These are phyloP conservation scores for Varanus salvator DNA, from an alignment of 2,113 vertebrate genomes.

Conservation along the genomic window DNA sequence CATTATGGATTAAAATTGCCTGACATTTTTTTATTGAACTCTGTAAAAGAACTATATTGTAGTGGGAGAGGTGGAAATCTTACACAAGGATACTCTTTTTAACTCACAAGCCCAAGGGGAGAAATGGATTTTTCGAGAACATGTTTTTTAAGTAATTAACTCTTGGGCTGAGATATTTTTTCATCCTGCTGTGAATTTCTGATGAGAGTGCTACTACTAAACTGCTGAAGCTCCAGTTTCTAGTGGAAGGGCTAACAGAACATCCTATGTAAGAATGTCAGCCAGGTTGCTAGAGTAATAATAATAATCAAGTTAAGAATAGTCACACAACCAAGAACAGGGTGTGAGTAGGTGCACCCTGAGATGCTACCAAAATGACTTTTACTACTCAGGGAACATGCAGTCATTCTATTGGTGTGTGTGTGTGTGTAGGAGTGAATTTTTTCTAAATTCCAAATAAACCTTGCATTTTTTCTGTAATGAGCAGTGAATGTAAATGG, in stretches of 20 bases:
- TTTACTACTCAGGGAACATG: neutral
- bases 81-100: slow-evolving; percentile 62
- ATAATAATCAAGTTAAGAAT: slow-evolving; percentile 17
- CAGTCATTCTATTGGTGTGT: neutral
- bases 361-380: neutral
- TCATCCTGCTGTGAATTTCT: slow-evolving; percentile 69
- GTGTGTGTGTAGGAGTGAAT: too few relatives aligned
- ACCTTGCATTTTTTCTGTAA: neutral
- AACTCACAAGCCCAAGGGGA: slow-evolving; percentile 60
- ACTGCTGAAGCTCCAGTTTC: slow-evolving; percentile 46
- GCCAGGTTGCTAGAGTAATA: slow-evolving; percentile 24
- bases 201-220: slow-evolving; percentile 58
- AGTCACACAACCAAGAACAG: slow-evolving; percentile 13
- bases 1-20: slow-evolving; percentile 68
- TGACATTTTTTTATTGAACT: slow-evolving; percentile 66
- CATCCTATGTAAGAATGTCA: slow-evolving; percentile 42
- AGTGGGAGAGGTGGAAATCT: slow-evolving; percentile 45
- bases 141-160: slow-evolving; percentile 68
- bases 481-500: too few relatives aligned
- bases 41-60: slow-evolving; percentile 60
- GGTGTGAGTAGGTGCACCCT: neutral
- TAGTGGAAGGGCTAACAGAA: slow-evolving; percentile 46
- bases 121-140: slow-evolving; percentile 59
- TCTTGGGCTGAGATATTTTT: slow-evolving; percentile 65
- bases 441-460: neutral